Base-by-base conservation (phyloP, 2,797 vertebrate species). In the Neoniphon sammara region DNA sequence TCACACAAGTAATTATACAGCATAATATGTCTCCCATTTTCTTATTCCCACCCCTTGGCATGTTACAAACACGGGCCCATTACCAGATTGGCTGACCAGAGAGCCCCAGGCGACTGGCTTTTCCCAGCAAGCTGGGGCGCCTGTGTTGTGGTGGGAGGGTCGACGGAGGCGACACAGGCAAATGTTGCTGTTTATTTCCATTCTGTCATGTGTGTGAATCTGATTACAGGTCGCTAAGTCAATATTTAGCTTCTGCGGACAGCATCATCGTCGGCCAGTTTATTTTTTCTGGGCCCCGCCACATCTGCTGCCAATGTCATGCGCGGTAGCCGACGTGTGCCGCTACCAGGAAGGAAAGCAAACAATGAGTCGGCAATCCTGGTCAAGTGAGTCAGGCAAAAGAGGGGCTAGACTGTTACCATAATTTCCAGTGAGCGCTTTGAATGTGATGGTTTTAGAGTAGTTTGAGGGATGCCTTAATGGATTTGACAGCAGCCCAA, bases 171-270 rank as follows among this genome's bases (percentile, higher is more conserved):
- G 68, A 89, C 84, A 76, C 75, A 68, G 85, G 88, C 88, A 89
- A 92, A 93, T 85, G 89, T 91, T 91, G 91, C 89, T 93, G 92
- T 94, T 94, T 94, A 94, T 94, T 94, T 94, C 93, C 92, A 93
- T 92, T 92, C 91, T 93, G 91, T 93, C 89, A 90, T 93, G 91
- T 93, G 90, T 91, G 91, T 88, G 91, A 94, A 95, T 93, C 91
- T 94, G 93, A 95, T 94, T 95, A 94, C 93, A 94, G 93, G 93
- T 94, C 91, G 82, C 92, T 92, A 93, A 94, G 93, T 94, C 93
- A 94, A 94, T 94, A 94, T 95, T 95, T 95, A 94, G 90, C 92
- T 93, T 94, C 91, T 94, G 93, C 80, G 90, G 94, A 94, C 85
- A 70, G 90, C 90, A 91, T 89, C 91, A 73, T 90, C 88, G 69